A percentile compares a stretch with the other conserved stretches of the same genome.
phyloP scores from a whole-genome alignment of 2,888 invertebrate genomes.

The Papilio elwesi region DNA sequence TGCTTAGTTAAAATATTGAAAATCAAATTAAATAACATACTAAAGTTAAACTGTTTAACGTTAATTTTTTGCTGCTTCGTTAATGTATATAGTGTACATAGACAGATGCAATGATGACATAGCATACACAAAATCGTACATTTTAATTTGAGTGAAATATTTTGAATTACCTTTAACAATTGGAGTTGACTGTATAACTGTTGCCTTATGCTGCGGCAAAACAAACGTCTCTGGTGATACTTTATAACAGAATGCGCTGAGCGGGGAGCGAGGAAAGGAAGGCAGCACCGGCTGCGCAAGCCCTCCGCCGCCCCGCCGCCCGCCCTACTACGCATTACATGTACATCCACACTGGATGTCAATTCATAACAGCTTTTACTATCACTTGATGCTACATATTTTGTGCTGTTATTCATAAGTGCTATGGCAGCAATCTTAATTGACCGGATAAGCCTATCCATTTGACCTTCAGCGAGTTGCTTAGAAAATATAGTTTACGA shows the following conservation, averaged over 20 bases:
- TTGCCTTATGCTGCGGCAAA: constrained; percentile 17
- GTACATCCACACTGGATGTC: constrained; percentile 1
- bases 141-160: background rate
- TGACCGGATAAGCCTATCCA: background rate
- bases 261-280: background rate
- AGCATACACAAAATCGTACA: background rate
- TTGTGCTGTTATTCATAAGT: background rate
- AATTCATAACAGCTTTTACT: constrained; percentile 30
- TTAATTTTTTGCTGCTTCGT: background rate
- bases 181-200: background rate
- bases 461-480: too few relatives aligned
- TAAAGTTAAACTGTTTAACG: background rate
- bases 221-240: constrained; percentile 29
- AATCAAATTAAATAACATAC: background rate
- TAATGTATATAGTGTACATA: background rate
- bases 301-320: background rate
- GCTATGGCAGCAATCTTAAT: background rate
- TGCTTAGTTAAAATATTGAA: background rate
- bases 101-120: background rate
- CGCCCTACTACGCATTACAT: constrained; percentile 31
- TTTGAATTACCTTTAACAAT: constrained; percentile 30
- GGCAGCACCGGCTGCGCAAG: constrained; percentile 12
- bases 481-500: too few relatives aligned
- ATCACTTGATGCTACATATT: constrained; percentile 7
- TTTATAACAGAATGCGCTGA: constrained; percentile 20